A percentile compares a stretch with the other conserved stretches of the same genome.
phyloP scores from a whole-genome alignment of 2,797 vertebrate genomes.

The Enteromius paludinosus region DNA sequence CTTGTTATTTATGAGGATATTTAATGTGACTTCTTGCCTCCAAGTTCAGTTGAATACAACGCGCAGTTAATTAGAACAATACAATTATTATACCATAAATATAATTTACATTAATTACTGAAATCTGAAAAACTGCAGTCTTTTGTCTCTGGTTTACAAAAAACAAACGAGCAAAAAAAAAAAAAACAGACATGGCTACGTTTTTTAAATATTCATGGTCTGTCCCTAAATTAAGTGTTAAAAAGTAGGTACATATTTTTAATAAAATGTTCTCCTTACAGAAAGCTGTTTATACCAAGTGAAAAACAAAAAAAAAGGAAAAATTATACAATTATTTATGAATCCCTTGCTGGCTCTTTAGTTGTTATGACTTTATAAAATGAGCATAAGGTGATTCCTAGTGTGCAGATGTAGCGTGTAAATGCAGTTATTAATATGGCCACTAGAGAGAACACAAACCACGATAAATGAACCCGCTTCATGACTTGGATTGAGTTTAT shows the following conservation, averaged over 20 bases:
- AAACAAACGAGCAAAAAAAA: too few relatives aligned
- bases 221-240: neutral
- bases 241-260: neutral
- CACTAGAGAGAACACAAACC: conserved; percentile 29
- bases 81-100: neutral
- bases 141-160: too few relatives aligned
- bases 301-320: neutral
- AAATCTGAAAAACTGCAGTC: too few relatives aligned
- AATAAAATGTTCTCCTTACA: neutral
- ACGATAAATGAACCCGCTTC: neutral
- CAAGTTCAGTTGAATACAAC: neutral
- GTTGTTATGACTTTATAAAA: neutral
- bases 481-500: neutral
- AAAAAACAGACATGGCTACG: too few relatives aligned
- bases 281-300: neutral
- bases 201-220: too few relatives aligned
- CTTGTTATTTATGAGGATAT: neutral
- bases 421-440: neutral
- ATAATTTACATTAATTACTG: neutral
- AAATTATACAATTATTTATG: neutral
- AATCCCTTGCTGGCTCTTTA: neutral
- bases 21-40: neutral
- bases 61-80: neutral
- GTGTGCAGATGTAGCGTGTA: neutral
- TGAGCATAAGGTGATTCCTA: neutral